Base-by-base conservation (phyloP, 2,888 invertebrate species). In the Chaetogeoica ovagalla region DNA sequence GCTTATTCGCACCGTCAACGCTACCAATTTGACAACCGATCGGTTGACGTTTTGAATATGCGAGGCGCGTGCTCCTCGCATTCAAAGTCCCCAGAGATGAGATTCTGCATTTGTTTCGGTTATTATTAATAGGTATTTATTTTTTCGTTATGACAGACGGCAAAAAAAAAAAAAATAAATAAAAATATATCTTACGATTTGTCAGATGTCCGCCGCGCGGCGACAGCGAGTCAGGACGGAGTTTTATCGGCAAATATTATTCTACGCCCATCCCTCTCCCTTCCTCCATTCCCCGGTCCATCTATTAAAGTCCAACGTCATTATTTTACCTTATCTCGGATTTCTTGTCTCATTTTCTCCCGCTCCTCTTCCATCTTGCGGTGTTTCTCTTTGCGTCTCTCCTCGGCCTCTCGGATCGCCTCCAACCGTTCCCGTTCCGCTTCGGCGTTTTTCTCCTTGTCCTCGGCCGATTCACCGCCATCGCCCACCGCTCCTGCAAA, bases 351-450 rank as follows among this genome's bases (percentile, higher is more conserved):
- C 97, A 99, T 97, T 89, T 95, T 96, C 89, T 99, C 99, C 84
- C 99, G 89, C 88, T 99, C 98, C 86, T 96, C 97, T 88, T 99
- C 98, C 97, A 98, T 97, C 89, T 98, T 98, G 86, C 98, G 92
- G 88, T 99, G 98, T 88, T 99, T 99, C 89, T 98, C 98, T 91
- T 98, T 97, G 88, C 99, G 91, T 85, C 97, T 90, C 85, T 98
- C 98, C 88, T 99, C 98, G 82, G 97, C 97, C 88, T 99, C 98
- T 85, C 93, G 90, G 88, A 98, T 95, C 86, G 98, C 98, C 88
- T 98, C 98, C 88, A 95, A 93, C 86, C 98, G 92, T 87, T 98
- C 98, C 86, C 97, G 93, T 90, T 97, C 97, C 86, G 95, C 95
- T 89, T 98, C 98, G 88, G 97, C 97, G 89, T 97, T 96, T 91